Conservation (phyloP, 2,888 invertebrate species). For the Drosophila flavopinicola region DNA sequence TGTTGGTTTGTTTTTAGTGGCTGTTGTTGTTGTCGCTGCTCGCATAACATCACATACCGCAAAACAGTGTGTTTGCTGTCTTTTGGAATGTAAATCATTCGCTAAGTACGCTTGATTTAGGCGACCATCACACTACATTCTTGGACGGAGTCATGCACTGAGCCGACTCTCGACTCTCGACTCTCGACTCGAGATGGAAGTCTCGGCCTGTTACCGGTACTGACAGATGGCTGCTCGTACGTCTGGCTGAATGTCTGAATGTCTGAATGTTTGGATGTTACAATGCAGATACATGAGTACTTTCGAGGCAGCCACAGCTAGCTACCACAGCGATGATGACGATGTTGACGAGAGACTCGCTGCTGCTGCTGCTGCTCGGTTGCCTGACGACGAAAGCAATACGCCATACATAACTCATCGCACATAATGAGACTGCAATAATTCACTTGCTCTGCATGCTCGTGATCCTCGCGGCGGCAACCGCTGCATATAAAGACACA, state of each 20-base stretch:
- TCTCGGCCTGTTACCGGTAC: constrained; percentile 57
- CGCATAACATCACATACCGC: constrained; percentile 83
- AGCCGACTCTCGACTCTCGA: constrained; percentile 25
- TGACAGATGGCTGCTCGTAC: constrained; percentile 70
- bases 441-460: constrained; percentile 82
- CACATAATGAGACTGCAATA: constrained; percentile 84
- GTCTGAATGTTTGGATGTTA: constrained; percentile 58
- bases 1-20: constrained; percentile 39
- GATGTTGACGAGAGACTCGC: constrained; percentile 59
- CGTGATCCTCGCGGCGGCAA: constrained; percentile 69
- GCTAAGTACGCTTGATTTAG: constrained; percentile 84
- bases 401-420: constrained; percentile 83
- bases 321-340: constrained; percentile 50
- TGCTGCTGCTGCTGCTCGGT: too few species aligned
- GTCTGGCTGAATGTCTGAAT: constrained; percentile 20
- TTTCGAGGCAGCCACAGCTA: constrained; percentile 43
- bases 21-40: constrained; percentile 52
- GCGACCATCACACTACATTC: constrained; percentile 82
- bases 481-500: constrained; percentile 64
- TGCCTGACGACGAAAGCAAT: constrained; percentile 81
- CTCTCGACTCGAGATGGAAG: constrained; percentile 30
- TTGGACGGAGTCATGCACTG: constrained; percentile 62
- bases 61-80: constrained; percentile 83
- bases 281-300: constrained; percentile 76
- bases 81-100: constrained; percentile 84